Evolutionary conservation across 2,888 invertebrate genomes (phyloP), one percentile per base, ranked within the genome.

Genomic region (Drosophila cyrtoloma): DNA sequence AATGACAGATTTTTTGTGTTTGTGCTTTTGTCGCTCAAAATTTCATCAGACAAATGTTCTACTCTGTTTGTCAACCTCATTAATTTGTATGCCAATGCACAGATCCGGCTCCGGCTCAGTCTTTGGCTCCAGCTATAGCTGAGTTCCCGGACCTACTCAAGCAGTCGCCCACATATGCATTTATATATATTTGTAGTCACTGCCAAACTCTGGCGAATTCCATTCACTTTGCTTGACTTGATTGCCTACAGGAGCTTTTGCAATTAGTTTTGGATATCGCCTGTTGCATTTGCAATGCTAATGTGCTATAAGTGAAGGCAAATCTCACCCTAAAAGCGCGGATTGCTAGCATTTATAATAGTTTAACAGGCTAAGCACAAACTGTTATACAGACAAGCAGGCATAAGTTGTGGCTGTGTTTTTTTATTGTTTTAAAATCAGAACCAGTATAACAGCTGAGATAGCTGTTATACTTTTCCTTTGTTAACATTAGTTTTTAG

Each of bases 181-280:
- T 37, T 12, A 52, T 30, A 30, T 30, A 30, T 26, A 53, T 47
- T 47, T 47, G 16, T 47, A 9, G 22, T 47, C 16, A 22, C 37
- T 16, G 44, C 12, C 63, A 58, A 30, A 42, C 58, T 57, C 28
- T 42, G 42, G 37, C 14, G 22, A 67, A 66, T 67, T 61, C 67
- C 79, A 70, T 79, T 79, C 79, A 79, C 82, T 79, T 82, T 51
- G 69, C 55, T 30, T 55, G 37, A 32, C 6, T 32, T 42, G 58
- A 42, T 66, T 86, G 91, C 86, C 87, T 90, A 75, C 85, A 90
- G 89, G 91, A 90, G 81, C 89, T 88, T 90, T 86, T 75, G 80
- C 91, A 86, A 86, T 90, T 79, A 75, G 91, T 65, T 75, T 87
- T 62, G 85, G 58, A 73, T 84, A 86, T 86, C 76, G 76, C 60